Evolutionary conservation across 2,113 vertebrate species (phyloP), one percentile per base, ranked within the genome.

Genomic region (Chunga burmeisteri): DNA sequence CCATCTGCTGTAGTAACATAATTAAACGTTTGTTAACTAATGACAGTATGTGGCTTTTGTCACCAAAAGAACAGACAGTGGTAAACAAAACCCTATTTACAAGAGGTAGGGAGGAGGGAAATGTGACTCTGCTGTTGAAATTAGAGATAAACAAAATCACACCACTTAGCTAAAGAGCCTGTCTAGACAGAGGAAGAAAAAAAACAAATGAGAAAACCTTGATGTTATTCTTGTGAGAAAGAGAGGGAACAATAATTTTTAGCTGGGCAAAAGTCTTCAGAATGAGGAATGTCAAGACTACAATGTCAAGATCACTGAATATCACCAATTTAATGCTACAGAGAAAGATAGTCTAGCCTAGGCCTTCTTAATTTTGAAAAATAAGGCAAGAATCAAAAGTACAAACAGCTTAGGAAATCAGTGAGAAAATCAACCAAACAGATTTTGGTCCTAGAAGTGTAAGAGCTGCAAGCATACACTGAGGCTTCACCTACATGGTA

Each of bases 101-200:
- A 96, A 93, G 88, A 87, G 52, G 85, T 27, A 86, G 77, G 72
- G 72, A 93, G 77, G 71, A 94, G 92, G 77, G 86, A 96, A 93
- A 94, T 96, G 94, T 85, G 86, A 83, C 88, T 83, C 88, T 91
- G 72, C 82, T 96, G 90, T 88, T 96, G 94, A 95, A 96, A 96
- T 94, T 79, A 87, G 81, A 96, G 96, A 96, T 94, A 97, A 96
- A 94, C 88, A 94, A 97, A 94, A 96, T 97, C 96, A 93, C 97
- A 96, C 94, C 88, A 90, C 92, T 96, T 88, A 95, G 96, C 96
- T 97, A 97, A 97, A 96, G 89, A 91, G 95, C 72, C 94, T 96
- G 96, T 97, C 96, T 97, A 97, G 95, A 97, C 96, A 95, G 95
- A 94, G 90, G 46, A 92, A 88, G 56, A 36, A 61, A 79, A 87